Base-by-base conservation (phyloP, 2,113 vertebrate genomes). In the Macquaria ambigua region DNA sequence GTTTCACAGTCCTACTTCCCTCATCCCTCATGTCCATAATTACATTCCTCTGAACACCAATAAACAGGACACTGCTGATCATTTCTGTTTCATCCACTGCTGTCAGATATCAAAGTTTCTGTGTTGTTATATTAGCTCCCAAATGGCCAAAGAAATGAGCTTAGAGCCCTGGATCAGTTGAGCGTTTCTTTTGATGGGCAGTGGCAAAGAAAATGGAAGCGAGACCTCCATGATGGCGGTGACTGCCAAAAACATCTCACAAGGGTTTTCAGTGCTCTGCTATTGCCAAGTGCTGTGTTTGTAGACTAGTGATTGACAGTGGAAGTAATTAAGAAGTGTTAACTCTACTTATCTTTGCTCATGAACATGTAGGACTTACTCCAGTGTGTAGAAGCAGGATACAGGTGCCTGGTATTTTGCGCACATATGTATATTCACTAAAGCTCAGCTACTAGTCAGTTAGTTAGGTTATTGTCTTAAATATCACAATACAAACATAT, bases 121-220 rank as follows among this genome's bases (percentile, higher is more conserved):
- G 8, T 85, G 73, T 83, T 81, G 74, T 74, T 77, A 55, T 71
- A 43, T 77, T 79, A 87, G 70, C 77, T 74, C 63, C 84, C 68
- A 78, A 66, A 85, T 52, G 74, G 48, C 70, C 46, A 81, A 59
- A 73, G 37, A 74, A 85, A 85, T 31, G 16, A 56, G 74, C 67
- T 55, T 41, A 16, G 63, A 55, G 74, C 8, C 21, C 21, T 46
- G 53, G 53, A 82, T 74, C 63, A 52, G 67, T 73, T 41, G 59
- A 84, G 43, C 2, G 5, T 8, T 52, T 59, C 61, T 48, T 87
- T 80, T 80, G 71, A 80, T 82, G 70, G 74, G 41, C 70, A 79
- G 81, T 15, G 43, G 67, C 8, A 70, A 39, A 72, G 69, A 70
- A 77, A 77, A 73, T 21, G 25, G 77, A 69, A 77, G 58, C 1